A percentile compares a stretch with the other conserved stretches of the same genome.
phyloP scores from a whole-genome alignment of 53 echinoderm and acorn worm genomes.

The Antedon mediterranea region DNA sequence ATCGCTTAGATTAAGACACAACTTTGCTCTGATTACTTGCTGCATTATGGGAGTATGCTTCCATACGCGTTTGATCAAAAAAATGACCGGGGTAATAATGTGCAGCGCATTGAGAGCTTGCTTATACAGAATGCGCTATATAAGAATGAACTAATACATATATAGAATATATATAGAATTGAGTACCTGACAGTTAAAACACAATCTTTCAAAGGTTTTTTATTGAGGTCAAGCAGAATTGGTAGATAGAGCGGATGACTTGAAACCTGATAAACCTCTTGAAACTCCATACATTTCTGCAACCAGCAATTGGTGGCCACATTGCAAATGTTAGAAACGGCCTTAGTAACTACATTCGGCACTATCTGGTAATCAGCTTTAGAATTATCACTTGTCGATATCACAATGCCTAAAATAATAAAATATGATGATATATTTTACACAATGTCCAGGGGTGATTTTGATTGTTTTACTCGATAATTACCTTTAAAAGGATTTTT shows the following conservation, averaged over 20 bases:
- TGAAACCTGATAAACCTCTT: slow-evolving; percentile 22
- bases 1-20: too few relatives aligned
- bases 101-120: too few relatives aligned
- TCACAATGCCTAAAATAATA: slow-evolving; percentile 28
- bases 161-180: too few relatives aligned
- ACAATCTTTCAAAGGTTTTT: slow-evolving; percentile 38
- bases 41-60: too few relatives aligned
- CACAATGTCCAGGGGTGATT: too few relatives aligned
- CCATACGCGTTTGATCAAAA: too few relatives aligned
- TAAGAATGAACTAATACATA: too few relatives aligned
- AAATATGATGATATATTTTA: neutral
- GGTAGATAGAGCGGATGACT: slow-evolving; percentile 66
- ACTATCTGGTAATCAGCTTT: slow-evolving; percentile 76
- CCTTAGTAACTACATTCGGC: slow-evolving; percentile 46
- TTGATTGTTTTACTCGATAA: too few relatives aligned
- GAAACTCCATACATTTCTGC: slow-evolving; percentile 67
- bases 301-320: slow-evolving; percentile 85
- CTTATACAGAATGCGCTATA: too few relatives aligned
- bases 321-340: slow-evolving; percentile 34
- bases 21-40: too few relatives aligned
- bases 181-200: slow-evolving; percentile 89
- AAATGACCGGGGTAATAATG: too few relatives aligned
- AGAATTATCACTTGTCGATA: slow-evolving; percentile 7
- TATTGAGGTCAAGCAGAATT: slow-evolving; percentile 18
- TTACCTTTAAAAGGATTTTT: too few relatives aligned